A percentile compares a stretch with the other conserved stretches of the same genome.
These are phyloP conservation scores for Anastatus disparis DNA, from an alignment of 1,140 invertebrate genomes.

Conservation along the genomic window DNA sequence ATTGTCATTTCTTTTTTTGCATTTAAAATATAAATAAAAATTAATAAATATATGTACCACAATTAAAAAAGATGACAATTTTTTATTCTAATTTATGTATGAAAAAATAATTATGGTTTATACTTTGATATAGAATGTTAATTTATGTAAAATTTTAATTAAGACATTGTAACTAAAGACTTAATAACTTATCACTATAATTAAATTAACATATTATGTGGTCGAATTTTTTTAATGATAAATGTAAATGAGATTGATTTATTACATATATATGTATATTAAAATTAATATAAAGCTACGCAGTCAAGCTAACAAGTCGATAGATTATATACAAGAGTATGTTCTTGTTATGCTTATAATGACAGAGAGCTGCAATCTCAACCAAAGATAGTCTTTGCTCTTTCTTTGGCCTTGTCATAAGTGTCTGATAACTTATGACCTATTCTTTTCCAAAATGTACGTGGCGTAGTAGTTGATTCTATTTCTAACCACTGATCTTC, in stretches of 20 bases:
- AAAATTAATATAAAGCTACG: neutral
- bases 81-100: neutral
- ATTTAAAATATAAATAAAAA: neutral
- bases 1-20: neutral
- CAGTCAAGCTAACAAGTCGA: constrained; percentile 34
- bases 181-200: neutral
- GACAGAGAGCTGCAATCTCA: constrained; percentile 40
- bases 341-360: constrained; percentile 42
- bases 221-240: neutral
- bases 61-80: neutral
- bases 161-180: neutral
- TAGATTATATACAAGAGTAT: constrained; percentile 37
- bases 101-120: neutral
- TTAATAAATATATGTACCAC: neutral
- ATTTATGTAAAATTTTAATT: neutral
- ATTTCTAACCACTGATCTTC: constrained; percentile 22
- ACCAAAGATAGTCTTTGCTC: constrained; percentile 66
- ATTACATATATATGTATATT: constrained; percentile 36
- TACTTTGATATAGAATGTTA: neutral
- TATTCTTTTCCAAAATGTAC: constrained; percentile 69
- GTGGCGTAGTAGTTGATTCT: constrained; percentile 52
- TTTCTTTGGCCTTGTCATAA: constrained; percentile 67
- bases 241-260: constrained; percentile 41
- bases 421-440: constrained; percentile 64
- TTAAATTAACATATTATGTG: constrained; percentile 6